A percentile compares a stretch with the other conserved stretches of the same genome.
phyloP scores from a whole-genome alignment of 2,113 vertebrate species.

The Ellobius talpinus region DNA sequence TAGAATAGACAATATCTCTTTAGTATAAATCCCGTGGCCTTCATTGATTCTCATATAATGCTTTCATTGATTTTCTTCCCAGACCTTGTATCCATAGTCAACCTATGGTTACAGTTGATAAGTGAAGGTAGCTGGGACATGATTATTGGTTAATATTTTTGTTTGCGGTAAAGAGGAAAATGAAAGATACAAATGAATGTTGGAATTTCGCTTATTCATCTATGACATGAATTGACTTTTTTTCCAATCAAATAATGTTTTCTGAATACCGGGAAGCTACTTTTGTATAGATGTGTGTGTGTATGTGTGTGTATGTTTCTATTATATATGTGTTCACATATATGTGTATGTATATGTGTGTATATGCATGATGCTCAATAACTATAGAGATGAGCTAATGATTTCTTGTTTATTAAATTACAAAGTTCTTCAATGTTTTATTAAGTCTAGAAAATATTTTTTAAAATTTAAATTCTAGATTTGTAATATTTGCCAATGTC shows the following conservation, averaged over 20 bases:
- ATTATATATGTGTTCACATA: no score
- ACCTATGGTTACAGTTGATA: background rate
- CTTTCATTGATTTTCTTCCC: conserved; percentile 50
- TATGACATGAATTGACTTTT: background rate
- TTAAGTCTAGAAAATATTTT: background rate
- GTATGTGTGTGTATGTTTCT: background rate
- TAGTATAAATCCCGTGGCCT: conserved; percentile 35
- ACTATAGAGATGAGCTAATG: background rate
- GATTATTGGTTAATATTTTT: conserved; percentile 36
- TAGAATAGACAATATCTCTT: conserved; percentile 32
- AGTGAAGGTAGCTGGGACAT: background rate
- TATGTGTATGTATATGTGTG: no score
- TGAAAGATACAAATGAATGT: background rate
- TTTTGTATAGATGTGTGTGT: background rate
- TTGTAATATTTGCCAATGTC: background rate
- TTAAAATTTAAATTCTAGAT: background rate
- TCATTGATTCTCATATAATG: conserved; percentile 53
- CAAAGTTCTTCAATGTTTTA: background rate
- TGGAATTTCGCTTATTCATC: background rate
- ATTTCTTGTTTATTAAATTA: background rate
- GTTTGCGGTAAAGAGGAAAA: background rate
- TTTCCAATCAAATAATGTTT: background rate
- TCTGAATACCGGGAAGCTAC: background rate
- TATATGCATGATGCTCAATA: background rate
- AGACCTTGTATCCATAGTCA: background rate